These are phyloP conservation scores for Oreochromis niloticus DNA, from an alignment of 2,113 vertebrate species.

Conservation along the genomic window DNA sequence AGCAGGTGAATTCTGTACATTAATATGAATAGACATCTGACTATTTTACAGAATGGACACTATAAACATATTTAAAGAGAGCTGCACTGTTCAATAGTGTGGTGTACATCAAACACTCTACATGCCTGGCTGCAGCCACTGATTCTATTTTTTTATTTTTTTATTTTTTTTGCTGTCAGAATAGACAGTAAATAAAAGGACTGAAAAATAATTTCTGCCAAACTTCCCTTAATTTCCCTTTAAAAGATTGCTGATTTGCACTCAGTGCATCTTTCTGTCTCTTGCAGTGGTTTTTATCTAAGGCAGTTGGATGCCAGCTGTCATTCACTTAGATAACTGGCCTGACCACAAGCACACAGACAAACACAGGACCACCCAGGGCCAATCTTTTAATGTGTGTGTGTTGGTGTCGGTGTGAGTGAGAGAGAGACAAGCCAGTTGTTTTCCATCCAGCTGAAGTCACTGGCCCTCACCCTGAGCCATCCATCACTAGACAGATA, in stretches of 20 bases:
- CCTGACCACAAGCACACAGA: constrained; percentile 21
- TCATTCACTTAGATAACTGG: constrained; percentile 53
- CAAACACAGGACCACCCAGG: constrained; percentile 40
- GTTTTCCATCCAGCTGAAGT: constrained; percentile 53
- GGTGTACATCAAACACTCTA: not conserved
- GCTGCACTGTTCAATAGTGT: not conserved
- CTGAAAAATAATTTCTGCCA: not conserved
- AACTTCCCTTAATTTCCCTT: not conserved
- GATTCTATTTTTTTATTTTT: no score
- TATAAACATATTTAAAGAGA: no score
- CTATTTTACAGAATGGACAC: no score
- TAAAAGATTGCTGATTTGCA: not conserved
- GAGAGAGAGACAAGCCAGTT: constrained; percentile 32
- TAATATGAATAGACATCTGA: no score
- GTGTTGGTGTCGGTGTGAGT: not conserved
- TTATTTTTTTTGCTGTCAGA: not conserved
- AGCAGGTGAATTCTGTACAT: no score
- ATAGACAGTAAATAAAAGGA: not conserved
- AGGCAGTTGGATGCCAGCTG: constrained; percentile 43
- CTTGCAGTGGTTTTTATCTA: constrained; percentile 19
- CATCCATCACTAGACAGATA: constrained; percentile 49
- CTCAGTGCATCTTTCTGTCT: not conserved
- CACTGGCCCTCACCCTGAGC: constrained; percentile 39
- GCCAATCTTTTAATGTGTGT: not conserved
- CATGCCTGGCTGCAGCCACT: not conserved